Evolutionary conservation across 2,888 invertebrate species (phyloP).

Genomic region (Hololepta plana): DNA sequence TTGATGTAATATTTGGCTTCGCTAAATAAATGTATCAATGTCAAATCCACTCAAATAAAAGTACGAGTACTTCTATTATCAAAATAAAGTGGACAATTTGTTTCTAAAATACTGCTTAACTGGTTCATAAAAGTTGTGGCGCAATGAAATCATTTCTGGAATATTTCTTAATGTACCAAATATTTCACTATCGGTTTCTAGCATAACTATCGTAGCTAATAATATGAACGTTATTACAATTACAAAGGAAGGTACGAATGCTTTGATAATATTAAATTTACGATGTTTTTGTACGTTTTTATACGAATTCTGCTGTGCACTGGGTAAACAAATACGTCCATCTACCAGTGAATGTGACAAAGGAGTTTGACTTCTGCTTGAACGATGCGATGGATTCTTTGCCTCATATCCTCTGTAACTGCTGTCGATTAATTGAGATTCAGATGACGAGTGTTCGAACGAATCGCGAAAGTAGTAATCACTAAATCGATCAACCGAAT

Average conservation of each 20-base stretch:
- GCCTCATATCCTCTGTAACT: slow-evolving; percentile 24
- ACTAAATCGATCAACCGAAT: slow-evolving; percentile 30
- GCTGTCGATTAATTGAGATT: slow-evolving; percentile 44
- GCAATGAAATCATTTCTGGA: slow-evolving; percentile 59
- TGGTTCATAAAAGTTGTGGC: slow-evolving; percentile 68
- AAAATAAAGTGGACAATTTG: slow-evolving; percentile 8
- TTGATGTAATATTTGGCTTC: too few species aligned
- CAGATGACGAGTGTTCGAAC: slow-evolving; percentile 63
- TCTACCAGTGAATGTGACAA: slow-evolving; percentile 24
- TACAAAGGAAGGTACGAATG: slow-evolving; percentile 61
- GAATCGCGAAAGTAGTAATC: slow-evolving; percentile 61
- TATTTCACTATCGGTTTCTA: slow-evolving; percentile 52
- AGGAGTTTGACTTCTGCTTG: slow-evolving; percentile 31
- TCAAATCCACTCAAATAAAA: too few species aligned
- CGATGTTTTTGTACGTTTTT: slow-evolving; percentile 25
- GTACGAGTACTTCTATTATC: too few species aligned
- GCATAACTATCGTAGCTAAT: slow-evolving; percentile 47
- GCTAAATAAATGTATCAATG: too few species aligned
- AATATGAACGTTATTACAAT: slow-evolving; percentile 52
- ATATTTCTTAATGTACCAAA: slow-evolving; percentile 38
- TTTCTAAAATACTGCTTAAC: slow-evolving; percentile 50
- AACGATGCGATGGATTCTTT: slow-evolving; percentile 28
- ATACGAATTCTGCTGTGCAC: slow-evolving; percentile 1
- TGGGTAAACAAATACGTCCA: slow-evolving; percentile 19
- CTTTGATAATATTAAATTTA: slow-evolving; percentile 45